Evolutionary conservation across 2,797 vertebrate species (phyloP).

Genomic region (Gallirallus australis): DNA sequence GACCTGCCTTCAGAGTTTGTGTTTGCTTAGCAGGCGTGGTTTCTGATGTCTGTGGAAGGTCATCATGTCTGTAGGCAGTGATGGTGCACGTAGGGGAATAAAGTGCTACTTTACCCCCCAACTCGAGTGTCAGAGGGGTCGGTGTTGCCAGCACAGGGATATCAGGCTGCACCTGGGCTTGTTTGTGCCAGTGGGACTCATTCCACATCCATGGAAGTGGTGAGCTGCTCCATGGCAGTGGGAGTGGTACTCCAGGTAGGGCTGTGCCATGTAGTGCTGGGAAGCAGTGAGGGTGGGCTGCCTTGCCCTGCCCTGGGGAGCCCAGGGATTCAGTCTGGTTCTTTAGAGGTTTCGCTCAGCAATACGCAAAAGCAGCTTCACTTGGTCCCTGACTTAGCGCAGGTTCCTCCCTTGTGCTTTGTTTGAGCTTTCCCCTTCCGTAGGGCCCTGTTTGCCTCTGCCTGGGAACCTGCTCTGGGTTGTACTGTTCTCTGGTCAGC

Average conservation of each 20-base stretch:
- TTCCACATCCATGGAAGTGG: neutral
- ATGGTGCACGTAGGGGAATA: neutral
- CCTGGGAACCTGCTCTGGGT: neutral
- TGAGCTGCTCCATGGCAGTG: neutral
- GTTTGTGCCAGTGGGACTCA: neutral
- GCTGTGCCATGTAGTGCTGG: neutral
- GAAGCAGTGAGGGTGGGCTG: neutral
- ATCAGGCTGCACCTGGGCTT: neutral
- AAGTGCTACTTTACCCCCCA: neutral
- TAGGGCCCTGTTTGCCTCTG: neutral
- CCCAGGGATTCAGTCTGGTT: accelerated
- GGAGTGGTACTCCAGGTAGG: neutral
- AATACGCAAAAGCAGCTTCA: neutral
- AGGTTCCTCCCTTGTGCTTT: neutral
- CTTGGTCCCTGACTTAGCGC: neutral
- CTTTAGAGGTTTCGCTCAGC: neutral
- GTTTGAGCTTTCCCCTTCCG: neutral
- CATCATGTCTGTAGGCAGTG: neutral
- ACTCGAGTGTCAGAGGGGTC: neutral
- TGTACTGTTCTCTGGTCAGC: neutral
- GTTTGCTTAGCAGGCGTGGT: neutral
- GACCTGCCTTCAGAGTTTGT: neutral
- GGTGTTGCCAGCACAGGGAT: neutral
- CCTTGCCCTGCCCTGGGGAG: neutral
- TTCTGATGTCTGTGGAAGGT: neutral